These are phyloP conservation scores for Zeus faber DNA, from an alignment of 2,113 vertebrate genomes.

Conservation along the genomic window DNA sequence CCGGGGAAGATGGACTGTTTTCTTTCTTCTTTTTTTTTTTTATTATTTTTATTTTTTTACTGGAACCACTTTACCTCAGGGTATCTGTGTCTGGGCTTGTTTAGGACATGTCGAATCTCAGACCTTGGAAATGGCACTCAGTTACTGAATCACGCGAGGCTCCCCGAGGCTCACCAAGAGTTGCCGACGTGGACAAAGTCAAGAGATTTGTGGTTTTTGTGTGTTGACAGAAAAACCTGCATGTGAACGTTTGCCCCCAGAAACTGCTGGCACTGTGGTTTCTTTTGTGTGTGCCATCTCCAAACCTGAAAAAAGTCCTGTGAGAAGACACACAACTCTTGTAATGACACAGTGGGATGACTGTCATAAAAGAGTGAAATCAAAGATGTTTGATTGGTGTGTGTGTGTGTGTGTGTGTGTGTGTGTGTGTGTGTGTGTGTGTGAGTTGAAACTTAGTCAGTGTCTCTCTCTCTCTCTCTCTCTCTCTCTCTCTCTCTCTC, in stretches of 20 bases:
- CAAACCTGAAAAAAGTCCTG: conserved; percentile 18
- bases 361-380: neutral
- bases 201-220: conserved; percentile 34
- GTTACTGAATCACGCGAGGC: conserved; percentile 53
- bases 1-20: neutral
- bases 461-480: neutral
- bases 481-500: too few relatives aligned
- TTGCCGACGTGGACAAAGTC: conserved; percentile 58
- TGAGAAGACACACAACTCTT: conserved; percentile 7
- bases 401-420: conserved; percentile 28
- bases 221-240: conserved; percentile 49
- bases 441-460: conserved; percentile 40
- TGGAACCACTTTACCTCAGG: conserved; percentile 53
- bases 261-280: conserved; percentile 48
- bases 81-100: conserved; percentile 66
- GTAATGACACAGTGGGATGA: neutral
- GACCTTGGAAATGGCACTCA: conserved; percentile 39
- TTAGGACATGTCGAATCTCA: conserved; percentile 45
- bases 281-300: conserved; percentile 7
- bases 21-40: neutral
- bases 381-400: conserved; percentile 5
- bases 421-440: neutral
- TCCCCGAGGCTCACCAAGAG: conserved; percentile 50
- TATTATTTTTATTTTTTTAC: conserved; percentile 35
- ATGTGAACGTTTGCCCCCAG: conserved; percentile 40